These are phyloP conservation scores for Rhodinocichla rosea DNA, from an alignment of 2,113 vertebrate species.

Conservation along the genomic window DNA sequence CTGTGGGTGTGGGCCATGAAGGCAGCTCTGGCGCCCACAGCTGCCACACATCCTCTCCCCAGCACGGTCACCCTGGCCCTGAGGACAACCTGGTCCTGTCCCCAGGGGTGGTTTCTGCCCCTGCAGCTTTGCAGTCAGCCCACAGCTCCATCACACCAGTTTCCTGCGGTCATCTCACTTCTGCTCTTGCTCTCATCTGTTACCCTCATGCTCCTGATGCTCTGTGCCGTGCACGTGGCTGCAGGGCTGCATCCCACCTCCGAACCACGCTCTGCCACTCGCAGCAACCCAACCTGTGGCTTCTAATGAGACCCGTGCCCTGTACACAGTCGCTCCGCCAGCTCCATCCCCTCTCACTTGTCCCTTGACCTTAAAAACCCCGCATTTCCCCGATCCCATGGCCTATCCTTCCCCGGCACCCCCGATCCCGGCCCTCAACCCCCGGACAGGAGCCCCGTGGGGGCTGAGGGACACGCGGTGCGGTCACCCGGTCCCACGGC, in stretches of 20 bases:
- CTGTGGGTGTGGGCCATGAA: rapidly evolving
- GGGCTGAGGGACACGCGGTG: background rate
- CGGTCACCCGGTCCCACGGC: background rate
- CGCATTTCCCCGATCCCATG: background rate
- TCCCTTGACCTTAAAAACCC: background rate
- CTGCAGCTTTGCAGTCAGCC: background rate
- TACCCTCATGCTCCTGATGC: background rate
- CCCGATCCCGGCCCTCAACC: rapidly evolving
- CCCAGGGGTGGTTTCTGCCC: background rate
- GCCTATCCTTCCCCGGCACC: background rate
- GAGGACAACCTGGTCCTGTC: background rate
- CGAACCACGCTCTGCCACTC: background rate
- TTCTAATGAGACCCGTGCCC: background rate
- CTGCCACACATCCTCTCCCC: background rate
- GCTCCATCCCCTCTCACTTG: background rate
- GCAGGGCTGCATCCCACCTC: background rate
- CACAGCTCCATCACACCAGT: background rate
- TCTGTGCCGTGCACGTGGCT: background rate
- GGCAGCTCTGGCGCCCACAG: background rate
- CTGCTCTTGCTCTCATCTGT: background rate
- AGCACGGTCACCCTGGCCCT: rapidly evolving
- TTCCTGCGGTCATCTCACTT: background rate
- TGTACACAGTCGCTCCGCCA: rapidly evolving
- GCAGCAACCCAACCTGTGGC: background rate
- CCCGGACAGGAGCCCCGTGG: background rate